Evolutionary conservation across 2,797 vertebrate species (phyloP), one percentile per base, ranked within the genome.

Genomic region (Myotis myotis): DNA sequence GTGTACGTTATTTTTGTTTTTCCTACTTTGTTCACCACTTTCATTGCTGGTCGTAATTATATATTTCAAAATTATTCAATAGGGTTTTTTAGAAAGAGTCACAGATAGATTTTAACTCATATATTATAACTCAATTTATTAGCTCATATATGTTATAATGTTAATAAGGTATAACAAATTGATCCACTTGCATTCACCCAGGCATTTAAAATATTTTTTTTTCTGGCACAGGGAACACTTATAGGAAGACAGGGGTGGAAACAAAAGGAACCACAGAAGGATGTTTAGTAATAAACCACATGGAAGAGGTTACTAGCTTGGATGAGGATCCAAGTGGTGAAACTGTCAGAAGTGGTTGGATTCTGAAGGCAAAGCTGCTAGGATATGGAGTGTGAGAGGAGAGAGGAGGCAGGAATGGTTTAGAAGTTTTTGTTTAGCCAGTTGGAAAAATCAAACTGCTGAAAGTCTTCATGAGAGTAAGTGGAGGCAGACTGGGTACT

Each of bases 51-150:
- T 36, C 8, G 72, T 82, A 90, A 62, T 82, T 19, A 93, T 2
- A 17, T 68, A 80, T 86, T 92, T 95, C 19, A 71, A 80, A 93
- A 74, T 71, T 91, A 80, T n/a, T 60, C 12, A 80, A 47, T 62
- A 49, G 57, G 0, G 0, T 23, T 79, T 80, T 33, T 71, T 47
- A 55, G 55, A 51, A 85, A 85, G 15, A 83, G 23, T 86, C 19
- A 75, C 33, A 81, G 41, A 82, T 87, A 84, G 41, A 23, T 80
- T 72, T 93, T 64, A 93, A 89, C 6, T 87, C 13, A 49, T 7
- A 44, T 44, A 44, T 44, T 44, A 44, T 44, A 44, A 44, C 71
- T 85, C 16, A 36, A 51, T 81, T 28, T 88, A 66, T 88, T 72
- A 95, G 2, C 5, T 15, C 22, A 44, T 16, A 75, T 49, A 2